A percentile compares a stretch with the other conserved stretches of the same genome.
phyloP scores from a whole-genome alignment of 2,888 invertebrate genomes.

The Subacronicta megacephala region DNA sequence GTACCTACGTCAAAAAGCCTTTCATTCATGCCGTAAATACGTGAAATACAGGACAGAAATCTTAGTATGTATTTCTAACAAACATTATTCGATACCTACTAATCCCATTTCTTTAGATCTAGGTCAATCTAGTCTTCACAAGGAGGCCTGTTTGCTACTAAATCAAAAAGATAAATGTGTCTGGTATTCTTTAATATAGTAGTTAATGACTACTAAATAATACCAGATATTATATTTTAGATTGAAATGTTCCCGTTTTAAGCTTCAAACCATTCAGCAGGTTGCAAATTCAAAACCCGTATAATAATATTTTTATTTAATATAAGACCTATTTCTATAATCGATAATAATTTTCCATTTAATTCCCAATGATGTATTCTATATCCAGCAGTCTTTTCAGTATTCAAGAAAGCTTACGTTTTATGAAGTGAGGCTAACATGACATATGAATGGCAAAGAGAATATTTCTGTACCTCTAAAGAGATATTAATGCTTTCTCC shows the following conservation, averaged over 20 bases:
- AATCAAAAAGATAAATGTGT: constrained; percentile 24
- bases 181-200: constrained; percentile 1
- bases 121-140: constrained; percentile 39
- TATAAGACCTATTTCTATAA: no score
- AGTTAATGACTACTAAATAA: no score
- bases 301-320: no score
- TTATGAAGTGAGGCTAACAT: constrained; percentile 13
- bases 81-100: constrained; percentile 15
- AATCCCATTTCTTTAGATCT: constrained; percentile 32
- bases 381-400: not conserved
- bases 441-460: constrained; percentile 15
- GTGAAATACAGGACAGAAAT: constrained; percentile 1
- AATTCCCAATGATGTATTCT: constrained; percentile 8
- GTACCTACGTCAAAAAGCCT: no score
- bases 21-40: not conserved
- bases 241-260: no score
- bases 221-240: no score
- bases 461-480: constrained; percentile 23
- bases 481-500: constrained; percentile 16
- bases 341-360: not conserved
- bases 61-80: constrained; percentile 2
- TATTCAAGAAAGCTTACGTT: constrained; percentile 2
- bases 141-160: constrained; percentile 7
- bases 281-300: no score
- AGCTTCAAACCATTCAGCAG: no score